phyloP scores from a whole-genome alignment of 2,113 vertebrate genomes.

The Amia ocellicauda region DNA sequence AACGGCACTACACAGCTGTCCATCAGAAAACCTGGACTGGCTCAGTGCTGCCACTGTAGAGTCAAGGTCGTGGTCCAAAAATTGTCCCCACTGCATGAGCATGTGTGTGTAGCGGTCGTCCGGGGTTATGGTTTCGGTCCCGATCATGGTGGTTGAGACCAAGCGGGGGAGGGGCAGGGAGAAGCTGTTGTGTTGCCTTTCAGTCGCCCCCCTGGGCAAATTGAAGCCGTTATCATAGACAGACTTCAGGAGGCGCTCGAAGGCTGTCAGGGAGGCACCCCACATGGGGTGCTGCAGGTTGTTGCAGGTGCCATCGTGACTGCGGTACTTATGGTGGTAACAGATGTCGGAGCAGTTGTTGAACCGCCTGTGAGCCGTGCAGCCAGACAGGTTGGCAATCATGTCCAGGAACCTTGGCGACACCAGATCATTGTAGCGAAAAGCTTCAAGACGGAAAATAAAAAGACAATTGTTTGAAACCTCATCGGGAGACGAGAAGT shows the following conservation, averaged over 20 bases:
- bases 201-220: constrained; percentile 78
- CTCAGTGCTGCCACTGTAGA: constrained; percentile 89
- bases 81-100: constrained; percentile 99
- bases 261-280: constrained; percentile 92
- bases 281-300: constrained; percentile 98
- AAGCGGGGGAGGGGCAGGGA: constrained; percentile 81
- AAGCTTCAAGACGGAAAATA: constrained; percentile 63
- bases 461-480: not conserved
- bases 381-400: constrained; percentile 95
- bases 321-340: constrained; percentile 94
- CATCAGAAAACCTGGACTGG: constrained; percentile 92
- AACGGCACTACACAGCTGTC: constrained; percentile 82
- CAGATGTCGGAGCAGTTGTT: constrained; percentile 98
- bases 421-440: constrained; percentile 96
- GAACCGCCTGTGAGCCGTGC: constrained; percentile 85
- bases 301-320: constrained; percentile 93
- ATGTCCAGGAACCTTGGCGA: constrained; percentile 90
- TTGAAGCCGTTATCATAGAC: constrained; percentile 98
- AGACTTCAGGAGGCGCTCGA: constrained; percentile 88
- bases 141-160: constrained; percentile 87
- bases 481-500: no score
- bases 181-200: constrained; percentile 71
- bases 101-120: constrained; percentile 92
- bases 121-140: constrained; percentile 85
- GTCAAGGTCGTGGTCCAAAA: constrained; percentile 94